Percentiles rank a stretch among this genome's conserved stretches.
phyloP scores from a whole-genome alignment of 1,140 invertebrate species.

The Drosophila insularis region DNA sequence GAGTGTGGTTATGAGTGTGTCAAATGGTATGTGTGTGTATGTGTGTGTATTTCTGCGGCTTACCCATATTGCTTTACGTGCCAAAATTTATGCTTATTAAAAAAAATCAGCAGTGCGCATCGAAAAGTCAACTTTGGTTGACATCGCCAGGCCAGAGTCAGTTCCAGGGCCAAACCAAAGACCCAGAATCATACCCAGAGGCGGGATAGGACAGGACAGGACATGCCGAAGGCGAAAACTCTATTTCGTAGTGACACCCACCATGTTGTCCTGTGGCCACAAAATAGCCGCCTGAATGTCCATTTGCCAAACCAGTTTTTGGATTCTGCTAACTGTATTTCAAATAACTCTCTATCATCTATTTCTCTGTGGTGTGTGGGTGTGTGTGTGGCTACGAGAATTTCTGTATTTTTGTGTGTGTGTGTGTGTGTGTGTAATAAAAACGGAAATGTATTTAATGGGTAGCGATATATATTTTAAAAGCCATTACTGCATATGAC shows the following conservation, averaged over 20 bases:
- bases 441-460: conserved; percentile 58
- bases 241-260: conserved; percentile 21
- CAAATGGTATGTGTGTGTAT: conserved; percentile 4
- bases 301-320: conserved; percentile 55
- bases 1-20: conserved; percentile 27
- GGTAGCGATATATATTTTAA: conserved; percentile 58
- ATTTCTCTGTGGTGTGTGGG: neutral
- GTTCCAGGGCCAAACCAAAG: neutral
- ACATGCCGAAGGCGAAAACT: neutral
- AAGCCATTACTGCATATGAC: conserved; percentile 59
- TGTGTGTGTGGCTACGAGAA: neutral
- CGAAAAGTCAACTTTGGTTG: conserved; percentile 61
- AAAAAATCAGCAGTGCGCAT: conserved; percentile 70
- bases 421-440: neutral
- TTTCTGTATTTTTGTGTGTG: too few relatives aligned
- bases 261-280: conserved; percentile 56
- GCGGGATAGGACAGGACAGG: conserved; percentile 13
- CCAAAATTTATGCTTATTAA: conserved; percentile 74
- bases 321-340: conserved; percentile 42
- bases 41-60: conserved; percentile 46
- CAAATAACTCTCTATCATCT: conserved; percentile 5
- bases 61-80: conserved; percentile 58
- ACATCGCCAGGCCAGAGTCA: conserved; percentile 35
- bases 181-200: neutral
- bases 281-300: conserved; percentile 58